Evolutionary conservation across 2,113 vertebrate species (phyloP).

Genomic region (Lates calcarifer): DNA sequence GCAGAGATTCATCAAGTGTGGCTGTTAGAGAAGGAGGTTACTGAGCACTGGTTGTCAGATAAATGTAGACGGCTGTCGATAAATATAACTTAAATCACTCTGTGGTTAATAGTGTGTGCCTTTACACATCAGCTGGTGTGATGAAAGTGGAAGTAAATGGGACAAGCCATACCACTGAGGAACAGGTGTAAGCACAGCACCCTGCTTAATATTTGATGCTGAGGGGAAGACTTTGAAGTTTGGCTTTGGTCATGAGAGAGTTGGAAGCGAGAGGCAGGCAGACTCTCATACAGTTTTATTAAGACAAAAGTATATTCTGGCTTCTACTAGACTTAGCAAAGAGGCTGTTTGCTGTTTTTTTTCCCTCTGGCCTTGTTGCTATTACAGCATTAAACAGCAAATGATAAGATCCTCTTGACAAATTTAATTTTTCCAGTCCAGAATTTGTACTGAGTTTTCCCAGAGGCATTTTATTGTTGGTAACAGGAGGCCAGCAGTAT

Average conservation of each 20-base stretch:
- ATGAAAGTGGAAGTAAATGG: conserved; percentile 61
- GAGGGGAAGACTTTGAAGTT: conserved; percentile 71
- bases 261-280: conserved; percentile 10
- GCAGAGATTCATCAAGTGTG: not conserved
- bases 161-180: conserved; percentile 54
- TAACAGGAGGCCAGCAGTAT: conserved; percentile 62
- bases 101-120: not conserved
- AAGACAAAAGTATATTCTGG: conserved; percentile 21
- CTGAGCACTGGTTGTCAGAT: not conserved
- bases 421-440: conserved; percentile 65
- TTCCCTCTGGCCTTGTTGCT: conserved; percentile 3
- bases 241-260: conserved; percentile 42
- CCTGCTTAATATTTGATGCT: conserved; percentile 76
- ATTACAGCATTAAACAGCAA: conserved; percentile 48
- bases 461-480: conserved; percentile 66
- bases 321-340: conserved; percentile 1
- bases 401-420: conserved; percentile 56
- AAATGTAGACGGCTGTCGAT: conserved; percentile 1
- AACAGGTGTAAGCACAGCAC: conserved; percentile 69
- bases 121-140: conserved; percentile 30
- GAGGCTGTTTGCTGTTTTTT: conserved; percentile 8
- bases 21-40: not conserved
- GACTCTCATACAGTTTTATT: conserved; percentile 20
- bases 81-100: not conserved
- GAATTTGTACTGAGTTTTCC: conserved; percentile 54